Evolutionary conservation across 2,113 vertebrate species (phyloP).

Genomic region (Tetrao urogallus): DNA sequence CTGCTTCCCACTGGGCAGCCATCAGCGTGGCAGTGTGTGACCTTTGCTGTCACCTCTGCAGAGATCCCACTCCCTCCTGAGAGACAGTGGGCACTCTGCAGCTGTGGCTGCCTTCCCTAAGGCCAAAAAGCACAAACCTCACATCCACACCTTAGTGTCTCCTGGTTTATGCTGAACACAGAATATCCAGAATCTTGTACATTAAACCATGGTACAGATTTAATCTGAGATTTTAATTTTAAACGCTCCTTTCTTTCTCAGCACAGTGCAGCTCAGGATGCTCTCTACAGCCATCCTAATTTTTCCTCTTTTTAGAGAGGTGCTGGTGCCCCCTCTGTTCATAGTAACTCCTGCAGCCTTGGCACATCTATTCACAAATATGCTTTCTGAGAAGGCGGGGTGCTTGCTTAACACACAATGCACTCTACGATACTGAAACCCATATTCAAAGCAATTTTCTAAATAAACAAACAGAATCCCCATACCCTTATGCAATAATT

Average conservation of each 20-base stretch:
- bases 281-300: not conserved
- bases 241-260: not conserved
- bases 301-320: not conserved
- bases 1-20: not conserved
- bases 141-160: not conserved
- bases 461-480: not conserved
- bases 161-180: not conserved
- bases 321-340: not conserved
- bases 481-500: not conserved
- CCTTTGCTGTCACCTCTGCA: constrained; percentile 38
- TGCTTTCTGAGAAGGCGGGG: not conserved
- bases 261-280: not conserved
- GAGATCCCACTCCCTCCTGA: not conserved
- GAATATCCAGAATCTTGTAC: not conserved
- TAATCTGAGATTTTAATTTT: not conserved
- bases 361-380: not conserved
- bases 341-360: not conserved
- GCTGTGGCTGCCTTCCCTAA: not conserved
- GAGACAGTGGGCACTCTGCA: not conserved
- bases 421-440: not conserved
- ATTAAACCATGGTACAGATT: not conserved
- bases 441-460: not conserved
- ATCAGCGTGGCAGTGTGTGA: not conserved
- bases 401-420: not conserved
- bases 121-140: not conserved